Evolutionary conservation across 2,113 vertebrate genomes (phyloP).

Genomic region (Terrapene triunguis): DNA sequence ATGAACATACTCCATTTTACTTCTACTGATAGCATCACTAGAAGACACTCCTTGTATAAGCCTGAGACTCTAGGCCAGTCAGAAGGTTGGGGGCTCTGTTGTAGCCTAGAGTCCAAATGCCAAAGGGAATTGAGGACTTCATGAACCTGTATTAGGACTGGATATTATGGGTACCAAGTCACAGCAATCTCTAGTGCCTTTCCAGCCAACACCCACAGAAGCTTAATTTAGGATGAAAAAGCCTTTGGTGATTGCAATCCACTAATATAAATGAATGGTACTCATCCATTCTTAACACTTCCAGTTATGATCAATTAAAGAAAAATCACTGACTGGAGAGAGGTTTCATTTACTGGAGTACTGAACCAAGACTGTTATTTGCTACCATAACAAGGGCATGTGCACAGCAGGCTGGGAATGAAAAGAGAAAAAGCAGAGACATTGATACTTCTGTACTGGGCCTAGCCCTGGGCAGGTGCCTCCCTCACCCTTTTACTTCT

Average conservation of each 20-base stretch:
- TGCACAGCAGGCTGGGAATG: neutral
- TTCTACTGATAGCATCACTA: neutral
- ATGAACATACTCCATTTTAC: neutral
- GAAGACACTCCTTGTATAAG: neutral
- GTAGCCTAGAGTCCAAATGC: rapidly evolving
- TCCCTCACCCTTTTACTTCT: neutral
- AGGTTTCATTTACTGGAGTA: neutral
- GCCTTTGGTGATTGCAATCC: constrained; percentile 28
- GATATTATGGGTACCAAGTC: neutral
- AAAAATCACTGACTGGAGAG: neutral
- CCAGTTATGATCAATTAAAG: neutral
- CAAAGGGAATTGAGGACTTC: neutral
- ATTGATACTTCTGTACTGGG: neutral
- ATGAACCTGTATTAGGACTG: neutral
- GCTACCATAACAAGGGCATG: neutral
- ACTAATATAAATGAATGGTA: constrained; percentile 39
- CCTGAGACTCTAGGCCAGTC: neutral
- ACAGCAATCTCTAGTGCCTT: neutral
- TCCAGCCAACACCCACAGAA: constrained; percentile 44
- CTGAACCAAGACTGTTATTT: neutral
- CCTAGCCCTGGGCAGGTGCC: neutral
- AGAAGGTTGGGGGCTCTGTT: neutral
- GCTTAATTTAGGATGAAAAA: constrained; percentile 15
- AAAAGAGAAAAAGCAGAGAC: neutral
- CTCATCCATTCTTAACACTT: neutral